phyloP scores from a whole-genome alignment of 2,888 invertebrate species.

The Drosophila kuntzei region DNA sequence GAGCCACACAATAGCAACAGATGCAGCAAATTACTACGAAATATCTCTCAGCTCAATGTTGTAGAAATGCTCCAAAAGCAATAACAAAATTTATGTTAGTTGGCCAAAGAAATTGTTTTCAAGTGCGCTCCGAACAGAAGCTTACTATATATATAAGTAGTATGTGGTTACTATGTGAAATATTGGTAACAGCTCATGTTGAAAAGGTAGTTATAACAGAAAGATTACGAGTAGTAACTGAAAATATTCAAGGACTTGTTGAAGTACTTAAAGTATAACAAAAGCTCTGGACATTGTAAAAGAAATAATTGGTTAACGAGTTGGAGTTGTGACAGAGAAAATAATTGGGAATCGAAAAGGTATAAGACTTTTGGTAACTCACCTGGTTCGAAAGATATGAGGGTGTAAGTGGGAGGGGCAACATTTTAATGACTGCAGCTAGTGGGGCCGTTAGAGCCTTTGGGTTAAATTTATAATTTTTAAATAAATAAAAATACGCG shows the following conservation, averaged over 20 bases:
- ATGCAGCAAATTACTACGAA: slow-evolving; percentile 37
- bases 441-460: too few relatives aligned
- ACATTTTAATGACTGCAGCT: too few relatives aligned
- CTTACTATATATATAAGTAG: too few relatives aligned
- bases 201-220: slow-evolving; percentile 1
- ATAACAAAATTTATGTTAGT: slow-evolving; percentile 21
- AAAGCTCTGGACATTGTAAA: background rate
- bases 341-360: background rate
- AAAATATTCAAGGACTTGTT: background rate
- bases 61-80: slow-evolving; percentile 26
- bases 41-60: slow-evolving; percentile 3
- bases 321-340: background rate
- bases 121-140: slow-evolving; percentile 10
- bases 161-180: slow-evolving; percentile 8
- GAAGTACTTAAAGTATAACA: background rate
- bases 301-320: background rate
- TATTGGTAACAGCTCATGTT: background rate
- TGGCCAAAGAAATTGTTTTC: slow-evolving; percentile 26
- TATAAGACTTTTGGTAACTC: too few relatives aligned
- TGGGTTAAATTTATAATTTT: too few relatives aligned
- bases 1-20: slow-evolving; percentile 53
- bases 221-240: background rate
- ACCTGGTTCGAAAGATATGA: too few relatives aligned
- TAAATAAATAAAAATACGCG: too few relatives aligned
- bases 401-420: too few relatives aligned